phyloP scores from a whole-genome alignment of 2,888 invertebrate species.

The Blomia tropicalis region DNA sequence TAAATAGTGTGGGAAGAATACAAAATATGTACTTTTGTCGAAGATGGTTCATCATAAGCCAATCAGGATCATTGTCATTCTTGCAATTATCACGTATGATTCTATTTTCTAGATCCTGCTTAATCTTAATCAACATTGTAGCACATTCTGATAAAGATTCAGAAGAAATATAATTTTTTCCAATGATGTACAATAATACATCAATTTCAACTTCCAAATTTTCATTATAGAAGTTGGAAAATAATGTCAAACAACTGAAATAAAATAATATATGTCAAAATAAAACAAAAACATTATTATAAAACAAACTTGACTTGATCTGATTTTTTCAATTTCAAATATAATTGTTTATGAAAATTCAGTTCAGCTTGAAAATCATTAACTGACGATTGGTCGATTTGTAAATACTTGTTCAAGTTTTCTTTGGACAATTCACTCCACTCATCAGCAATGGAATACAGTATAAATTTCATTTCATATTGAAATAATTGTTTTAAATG shows the following conservation, averaged over 20 bases:
- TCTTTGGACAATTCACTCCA: slow-evolving; percentile 2
- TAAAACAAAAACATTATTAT: not conserved
- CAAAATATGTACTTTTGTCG: not conserved
- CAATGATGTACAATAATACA: not conserved
- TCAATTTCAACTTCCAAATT: not conserved
- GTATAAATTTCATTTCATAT: not conserved
- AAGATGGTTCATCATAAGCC: not conserved
- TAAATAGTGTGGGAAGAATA: slow-evolving; percentile 9
- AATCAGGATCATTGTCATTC: not conserved
- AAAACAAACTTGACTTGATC: not conserved
- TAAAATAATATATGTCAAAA: not conserved
- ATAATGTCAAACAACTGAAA: not conserved
- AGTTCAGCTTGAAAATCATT: not conserved
- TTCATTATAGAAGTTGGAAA: not conserved
- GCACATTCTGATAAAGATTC: not conserved
- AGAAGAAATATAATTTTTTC: not conserved
- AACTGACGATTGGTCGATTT: no score
- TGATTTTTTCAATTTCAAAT: not conserved
- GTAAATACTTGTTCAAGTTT: not conserved
- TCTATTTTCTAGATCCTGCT: not conserved
- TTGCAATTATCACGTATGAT: not conserved
- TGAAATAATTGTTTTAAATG: not conserved
- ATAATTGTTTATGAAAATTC: not conserved
- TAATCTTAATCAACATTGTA: not conserved
- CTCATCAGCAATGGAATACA: not conserved